Evolutionary conservation across 2,113 vertebrate genomes (phyloP).

Genomic region (Saccopteryx bilineata): DNA sequence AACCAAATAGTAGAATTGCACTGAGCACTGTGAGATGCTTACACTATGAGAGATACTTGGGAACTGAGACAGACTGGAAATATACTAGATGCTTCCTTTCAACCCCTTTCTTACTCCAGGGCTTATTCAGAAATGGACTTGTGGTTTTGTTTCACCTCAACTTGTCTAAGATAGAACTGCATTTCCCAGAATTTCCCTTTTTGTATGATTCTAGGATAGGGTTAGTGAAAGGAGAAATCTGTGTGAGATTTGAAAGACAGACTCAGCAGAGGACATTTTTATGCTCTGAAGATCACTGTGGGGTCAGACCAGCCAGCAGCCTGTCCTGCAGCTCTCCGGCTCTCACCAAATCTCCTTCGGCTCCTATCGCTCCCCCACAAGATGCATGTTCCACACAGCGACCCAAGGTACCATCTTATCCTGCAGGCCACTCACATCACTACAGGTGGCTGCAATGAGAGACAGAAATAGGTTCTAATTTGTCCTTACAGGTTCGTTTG

Average conservation of each 20-base stretch:
- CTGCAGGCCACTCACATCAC: background rate
- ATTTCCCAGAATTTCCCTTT: background rate
- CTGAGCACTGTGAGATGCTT: background rate
- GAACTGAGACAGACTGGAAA: background rate
- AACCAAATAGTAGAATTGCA: background rate
- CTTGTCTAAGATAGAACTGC: background rate
- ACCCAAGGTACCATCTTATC: background rate
- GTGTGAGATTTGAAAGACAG: background rate
- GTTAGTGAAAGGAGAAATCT: background rate
- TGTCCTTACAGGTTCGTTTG: background rate
- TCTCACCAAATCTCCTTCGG: background rate
- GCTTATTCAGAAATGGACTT: background rate
- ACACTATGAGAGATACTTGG: background rate
- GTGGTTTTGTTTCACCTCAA: background rate
- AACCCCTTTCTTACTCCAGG: background rate
- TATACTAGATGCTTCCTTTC: background rate
- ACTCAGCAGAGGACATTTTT: background rate
- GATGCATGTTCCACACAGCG: background rate
- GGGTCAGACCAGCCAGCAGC: background rate
- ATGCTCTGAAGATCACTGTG: background rate
- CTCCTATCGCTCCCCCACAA: background rate
- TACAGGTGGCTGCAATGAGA: background rate
- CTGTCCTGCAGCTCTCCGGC: background rate
- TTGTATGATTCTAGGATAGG: background rate
- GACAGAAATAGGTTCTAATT: background rate